Evolutionary conservation across 2,113 vertebrate species (phyloP).

Genomic region (Mionectes macconnelli): DNA sequence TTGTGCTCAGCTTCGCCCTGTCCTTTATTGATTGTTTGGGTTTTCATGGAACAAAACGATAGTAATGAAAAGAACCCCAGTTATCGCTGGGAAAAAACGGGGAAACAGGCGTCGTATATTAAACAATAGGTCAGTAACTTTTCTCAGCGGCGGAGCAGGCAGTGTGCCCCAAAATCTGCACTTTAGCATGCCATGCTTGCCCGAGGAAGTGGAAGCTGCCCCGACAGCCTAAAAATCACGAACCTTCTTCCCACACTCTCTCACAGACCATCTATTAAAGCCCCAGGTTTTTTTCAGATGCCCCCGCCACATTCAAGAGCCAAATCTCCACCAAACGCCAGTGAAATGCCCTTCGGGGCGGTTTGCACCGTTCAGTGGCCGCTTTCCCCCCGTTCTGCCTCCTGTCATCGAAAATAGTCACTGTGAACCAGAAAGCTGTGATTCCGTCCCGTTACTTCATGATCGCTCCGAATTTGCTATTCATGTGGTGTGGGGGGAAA

Average conservation of each 20-base stretch:
- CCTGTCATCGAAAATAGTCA: not conserved
- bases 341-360: not conserved
- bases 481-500: fast-evolving
- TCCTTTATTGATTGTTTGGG: conserved; percentile 27
- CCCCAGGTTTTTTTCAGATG: not conserved
- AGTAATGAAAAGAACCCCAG: not conserved
- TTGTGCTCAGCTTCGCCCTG: not conserved
- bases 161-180: not conserved
- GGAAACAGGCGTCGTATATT: not conserved
- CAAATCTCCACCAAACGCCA: not conserved
- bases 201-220: not conserved
- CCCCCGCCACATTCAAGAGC: not conserved
- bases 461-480: not conserved
- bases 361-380: not conserved
- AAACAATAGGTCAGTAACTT: not conserved
- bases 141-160: no score
- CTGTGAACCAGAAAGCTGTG: not conserved
- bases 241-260: not conserved
- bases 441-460: not conserved
- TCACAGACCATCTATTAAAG: not conserved
- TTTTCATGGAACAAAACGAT: conserved; percentile 17
- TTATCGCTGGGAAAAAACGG: not conserved
- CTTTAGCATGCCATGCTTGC: not conserved
- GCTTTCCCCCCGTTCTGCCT: not conserved
- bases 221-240: not conserved